These are phyloP conservation scores for Drosophila malerkotliana DNA, from an alignment of 1,140 invertebrate species.

Conservation along the genomic window DNA sequence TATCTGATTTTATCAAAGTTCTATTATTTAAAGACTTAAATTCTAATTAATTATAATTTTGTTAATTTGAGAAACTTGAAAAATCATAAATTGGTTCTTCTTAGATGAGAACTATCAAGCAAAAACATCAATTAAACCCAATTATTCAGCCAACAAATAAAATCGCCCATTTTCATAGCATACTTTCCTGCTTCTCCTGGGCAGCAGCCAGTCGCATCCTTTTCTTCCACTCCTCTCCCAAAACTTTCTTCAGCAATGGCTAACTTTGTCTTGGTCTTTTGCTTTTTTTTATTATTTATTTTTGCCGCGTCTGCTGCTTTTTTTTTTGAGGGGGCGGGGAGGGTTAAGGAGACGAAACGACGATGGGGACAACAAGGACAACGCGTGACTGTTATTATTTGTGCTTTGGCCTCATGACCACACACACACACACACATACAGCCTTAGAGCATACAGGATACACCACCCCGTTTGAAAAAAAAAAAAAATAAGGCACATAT, in stretches of 20 bases:
- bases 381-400: constrained; percentile 76
- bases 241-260: not conserved
- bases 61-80: no score
- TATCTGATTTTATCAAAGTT: not conserved
- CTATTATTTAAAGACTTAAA: no score
- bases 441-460: not conserved
- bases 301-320: constrained; percentile 70
- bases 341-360: not conserved
- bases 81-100: no score
- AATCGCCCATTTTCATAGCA: not conserved
- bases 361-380: constrained; percentile 1
- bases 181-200: not conserved
- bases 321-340: not conserved
- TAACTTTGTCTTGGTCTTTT: constrained; percentile 40
- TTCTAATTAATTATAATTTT: no score
- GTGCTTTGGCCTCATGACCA: constrained; percentile 73
- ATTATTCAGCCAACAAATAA: no score
- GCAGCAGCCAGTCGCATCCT: not conserved
- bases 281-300: constrained; percentile 75
- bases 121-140: no score
- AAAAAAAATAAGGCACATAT: constrained; percentile 56
- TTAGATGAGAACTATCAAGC: no score
- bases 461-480: not conserved
- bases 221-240: not conserved
- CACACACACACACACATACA: constrained; percentile 24